Evolutionary conservation across 2,888 invertebrate genomes (phyloP).

Genomic region (Caenorhabditis afra): DNA sequence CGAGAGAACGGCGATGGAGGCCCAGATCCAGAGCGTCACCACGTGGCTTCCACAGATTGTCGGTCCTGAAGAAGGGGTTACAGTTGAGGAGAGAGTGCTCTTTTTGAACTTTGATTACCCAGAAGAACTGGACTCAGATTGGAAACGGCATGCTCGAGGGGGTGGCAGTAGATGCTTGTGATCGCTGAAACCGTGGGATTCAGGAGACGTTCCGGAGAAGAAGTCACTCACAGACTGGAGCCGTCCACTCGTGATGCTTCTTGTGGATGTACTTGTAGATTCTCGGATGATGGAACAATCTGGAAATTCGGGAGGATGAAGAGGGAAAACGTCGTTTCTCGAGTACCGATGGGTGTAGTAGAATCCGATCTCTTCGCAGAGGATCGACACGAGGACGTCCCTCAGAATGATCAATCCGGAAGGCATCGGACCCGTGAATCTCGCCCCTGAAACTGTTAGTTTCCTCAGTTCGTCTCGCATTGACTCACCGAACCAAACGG

Average conservation of each 20-base stretch:
- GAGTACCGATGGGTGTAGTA: conserved; percentile 90
- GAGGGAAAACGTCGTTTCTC: background rate
- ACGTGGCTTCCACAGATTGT: conserved; percentile 86
- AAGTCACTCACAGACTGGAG: conserved; percentile 85
- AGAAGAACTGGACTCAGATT: conserved; percentile 88
- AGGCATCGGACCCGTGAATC: conserved; percentile 49
- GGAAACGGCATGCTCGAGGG: conserved; percentile 83
- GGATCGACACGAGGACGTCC: conserved; percentile 86
- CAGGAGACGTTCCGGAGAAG: background rate
- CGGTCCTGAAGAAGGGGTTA: conserved; percentile 81
- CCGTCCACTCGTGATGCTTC: conserved; percentile 91
- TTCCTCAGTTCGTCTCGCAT: background rate
- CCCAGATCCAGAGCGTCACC: conserved; percentile 85
- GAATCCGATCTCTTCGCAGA: conserved; percentile 89
- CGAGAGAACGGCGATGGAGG: conserved; percentile 86
- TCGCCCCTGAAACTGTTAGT: conserved; percentile 20
- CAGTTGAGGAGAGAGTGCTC: no score
- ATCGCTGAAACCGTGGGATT: conserved; percentile 60
- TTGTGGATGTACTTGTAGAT: conserved; percentile 90
- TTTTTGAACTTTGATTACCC: conserved; percentile 39
- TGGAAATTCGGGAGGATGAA: conserved; percentile 80
- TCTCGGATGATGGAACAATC: conserved; percentile 86
- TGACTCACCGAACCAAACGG: conserved; percentile 41
- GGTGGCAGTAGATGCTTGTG: conserved; percentile 72
- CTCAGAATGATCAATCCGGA: conserved; percentile 43